Conservation (phyloP, 2,113 vertebrate genomes). For the Promerops cafer region DNA sequence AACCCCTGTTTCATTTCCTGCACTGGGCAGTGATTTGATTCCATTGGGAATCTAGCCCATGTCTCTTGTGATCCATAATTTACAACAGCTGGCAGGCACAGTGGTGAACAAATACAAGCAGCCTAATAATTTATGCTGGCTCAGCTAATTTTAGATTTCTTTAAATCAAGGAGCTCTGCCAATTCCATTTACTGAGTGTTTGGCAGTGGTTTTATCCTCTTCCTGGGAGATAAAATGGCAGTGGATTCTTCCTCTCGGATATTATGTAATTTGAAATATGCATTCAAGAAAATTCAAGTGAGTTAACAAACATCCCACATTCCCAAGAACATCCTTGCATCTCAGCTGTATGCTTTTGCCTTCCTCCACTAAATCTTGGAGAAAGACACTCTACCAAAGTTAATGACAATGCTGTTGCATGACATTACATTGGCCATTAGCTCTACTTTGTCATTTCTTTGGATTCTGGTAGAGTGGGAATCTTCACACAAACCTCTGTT, state of each 20-base stretch:
- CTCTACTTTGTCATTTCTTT: neutral
- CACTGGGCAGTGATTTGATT: neutral
- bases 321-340: neutral
- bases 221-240: neutral
- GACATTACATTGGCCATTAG: neutral
- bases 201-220: neutral
- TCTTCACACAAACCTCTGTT: constrained; percentile 84
- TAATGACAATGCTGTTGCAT: neutral
- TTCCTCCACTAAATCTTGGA: neutral
- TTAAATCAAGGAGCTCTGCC: neutral
- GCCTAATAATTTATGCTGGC: neutral
- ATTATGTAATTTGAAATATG: neutral
- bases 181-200: neutral
- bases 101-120: neutral
- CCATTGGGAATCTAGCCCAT: neutral
- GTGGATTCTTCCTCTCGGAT: neutral
- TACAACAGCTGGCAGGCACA: neutral
- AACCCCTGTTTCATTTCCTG: neutral
- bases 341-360: neutral
- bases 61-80: neutral
- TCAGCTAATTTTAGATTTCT: neutral
- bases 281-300: neutral
- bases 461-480: neutral
- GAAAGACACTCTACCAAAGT: neutral
- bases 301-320: neutral